Base-by-base conservation (phyloP, 2,888 invertebrate species). In the Ochropleura leucogaster region DNA sequence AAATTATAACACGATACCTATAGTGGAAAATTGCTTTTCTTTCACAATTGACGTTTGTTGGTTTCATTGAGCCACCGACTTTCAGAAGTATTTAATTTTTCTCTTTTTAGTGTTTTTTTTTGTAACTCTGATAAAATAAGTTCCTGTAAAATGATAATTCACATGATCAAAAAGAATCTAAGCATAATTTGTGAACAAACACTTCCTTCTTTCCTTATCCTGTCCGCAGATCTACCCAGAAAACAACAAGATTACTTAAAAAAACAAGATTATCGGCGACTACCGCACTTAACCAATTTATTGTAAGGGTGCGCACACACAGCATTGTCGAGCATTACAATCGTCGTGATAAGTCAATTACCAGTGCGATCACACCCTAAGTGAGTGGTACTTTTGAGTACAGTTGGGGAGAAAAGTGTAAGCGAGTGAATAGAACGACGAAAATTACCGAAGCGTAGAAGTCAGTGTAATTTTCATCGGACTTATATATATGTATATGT, bases 291-390 rank as follows among this genome's bases (percentile, higher is more conserved):
- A 93, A 93, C 89, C 90, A 93, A 91, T 94, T 90, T 87, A 87
- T 89, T 85, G 84, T 91, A 87, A 91, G 90, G 91, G 91, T 88
- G 89, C 81, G 87, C 79, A 80, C 87, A 86, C 89, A 89, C 72
- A 67, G 86, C 87, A 90, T 90, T 89, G 89, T 86, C 83, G 84
- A 88, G 88, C 89, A 88, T 90, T 90, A 90, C 92, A 90, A 92
- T 88, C 89, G 91, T 92, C 91, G 89, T 93, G 94, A 94, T 95
- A 95, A 96, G 95, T 94, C 95, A 95, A 96, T 96, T 96, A 95
- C 90, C 90, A 94, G 93, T 87, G 79, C 75, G 87, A 87, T 94
- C 94, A 93, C 94, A 94, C 95, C 94, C 94, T 92, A 90, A 91
- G 89, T 88, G 87, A 85, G 87, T 85, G 85, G 86, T 86, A 77